These are phyloP conservation scores for Chrysotoxum bicinctum DNA, from an alignment of 2,888 invertebrate genomes.

Conservation along the genomic window DNA sequence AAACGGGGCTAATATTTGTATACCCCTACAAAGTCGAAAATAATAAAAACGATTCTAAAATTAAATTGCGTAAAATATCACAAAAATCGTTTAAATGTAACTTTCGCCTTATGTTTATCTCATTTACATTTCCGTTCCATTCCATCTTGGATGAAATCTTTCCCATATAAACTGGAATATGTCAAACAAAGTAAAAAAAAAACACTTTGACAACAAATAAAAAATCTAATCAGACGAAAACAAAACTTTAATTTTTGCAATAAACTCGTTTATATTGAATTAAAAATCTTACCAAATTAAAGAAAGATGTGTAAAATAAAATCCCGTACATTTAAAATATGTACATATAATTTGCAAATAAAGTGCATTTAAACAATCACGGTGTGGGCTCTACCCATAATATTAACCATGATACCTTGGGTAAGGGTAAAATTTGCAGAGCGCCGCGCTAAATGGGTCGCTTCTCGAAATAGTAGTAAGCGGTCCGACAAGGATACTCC, in stretches of 20 bases:
- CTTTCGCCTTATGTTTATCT: not conserved
- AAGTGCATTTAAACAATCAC: not conserved
- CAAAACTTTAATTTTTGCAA: not conserved
- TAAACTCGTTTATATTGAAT: not conserved
- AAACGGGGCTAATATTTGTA: too few relatives aligned
- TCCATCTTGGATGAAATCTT: not conserved
- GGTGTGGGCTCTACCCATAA: not conserved
- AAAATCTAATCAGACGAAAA: not conserved
- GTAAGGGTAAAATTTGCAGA: conserved; percentile 81
- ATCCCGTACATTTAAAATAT: not conserved
- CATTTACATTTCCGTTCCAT: not conserved
- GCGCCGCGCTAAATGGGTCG: conserved; percentile 80
- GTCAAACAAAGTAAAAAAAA: not conserved
- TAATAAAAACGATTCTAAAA: too few relatives aligned
- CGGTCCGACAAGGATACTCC: conserved; percentile 59
- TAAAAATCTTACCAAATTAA: not conserved
- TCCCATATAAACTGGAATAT: not conserved
- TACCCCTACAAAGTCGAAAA: too few relatives aligned
- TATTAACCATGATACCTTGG: conserved; percentile 80
- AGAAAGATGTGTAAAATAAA: not conserved
- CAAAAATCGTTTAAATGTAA: not conserved
- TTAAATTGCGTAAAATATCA: too few relatives aligned
- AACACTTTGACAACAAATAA: not conserved
- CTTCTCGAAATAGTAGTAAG: conserved; percentile 76
- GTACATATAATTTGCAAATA: not conserved